Conservation (phyloP, 2,797 vertebrate species). For the Mormyrops attenuatus region DNA sequence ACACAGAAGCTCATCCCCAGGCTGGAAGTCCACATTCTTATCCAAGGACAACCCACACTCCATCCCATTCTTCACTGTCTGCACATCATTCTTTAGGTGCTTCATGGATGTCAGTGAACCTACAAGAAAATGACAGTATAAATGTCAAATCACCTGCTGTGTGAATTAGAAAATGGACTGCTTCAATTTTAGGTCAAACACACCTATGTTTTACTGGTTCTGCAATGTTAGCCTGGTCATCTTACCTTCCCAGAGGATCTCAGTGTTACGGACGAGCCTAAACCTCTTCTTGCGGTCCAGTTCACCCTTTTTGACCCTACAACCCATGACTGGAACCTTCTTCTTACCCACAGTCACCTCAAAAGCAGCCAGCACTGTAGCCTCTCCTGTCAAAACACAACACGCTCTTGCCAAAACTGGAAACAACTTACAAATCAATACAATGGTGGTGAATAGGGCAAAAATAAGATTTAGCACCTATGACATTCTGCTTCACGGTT, state of each 20-base stretch:
- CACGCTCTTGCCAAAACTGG: not conserved
- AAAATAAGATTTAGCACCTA: slow-evolving; percentile 55
- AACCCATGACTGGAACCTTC: slow-evolving; percentile 81
- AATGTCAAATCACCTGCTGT: not conserved
- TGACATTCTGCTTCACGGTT: slow-evolving; percentile 45
- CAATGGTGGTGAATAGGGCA: not conserved
- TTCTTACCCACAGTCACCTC: slow-evolving; percentile 78
- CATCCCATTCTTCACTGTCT: slow-evolving; percentile 72
- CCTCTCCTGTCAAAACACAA: slow-evolving; percentile 65
- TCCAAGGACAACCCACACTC: slow-evolving; percentile 84
- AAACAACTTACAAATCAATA: not conserved
- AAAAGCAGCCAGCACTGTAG: slow-evolving; percentile 73
- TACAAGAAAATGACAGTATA: slow-evolving; percentile 37
- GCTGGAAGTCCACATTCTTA: slow-evolving; percentile 57
- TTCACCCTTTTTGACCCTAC: slow-evolving; percentile 82
- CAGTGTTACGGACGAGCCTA: slow-evolving; percentile 64
- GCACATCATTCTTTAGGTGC: slow-evolving; percentile 81
- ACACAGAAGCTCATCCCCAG: slow-evolving; percentile 78
- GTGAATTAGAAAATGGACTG: not conserved
- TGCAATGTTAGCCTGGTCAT: not conserved
- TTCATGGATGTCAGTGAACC: slow-evolving; percentile 74
- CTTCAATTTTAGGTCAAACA: not conserved
- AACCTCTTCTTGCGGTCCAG: slow-evolving; percentile 75
- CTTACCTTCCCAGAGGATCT: slow-evolving; percentile 80
- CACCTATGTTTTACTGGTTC: not conserved